Conservation (phyloP, 2,888 invertebrate species). For the Tyria jacobaeae region DNA sequence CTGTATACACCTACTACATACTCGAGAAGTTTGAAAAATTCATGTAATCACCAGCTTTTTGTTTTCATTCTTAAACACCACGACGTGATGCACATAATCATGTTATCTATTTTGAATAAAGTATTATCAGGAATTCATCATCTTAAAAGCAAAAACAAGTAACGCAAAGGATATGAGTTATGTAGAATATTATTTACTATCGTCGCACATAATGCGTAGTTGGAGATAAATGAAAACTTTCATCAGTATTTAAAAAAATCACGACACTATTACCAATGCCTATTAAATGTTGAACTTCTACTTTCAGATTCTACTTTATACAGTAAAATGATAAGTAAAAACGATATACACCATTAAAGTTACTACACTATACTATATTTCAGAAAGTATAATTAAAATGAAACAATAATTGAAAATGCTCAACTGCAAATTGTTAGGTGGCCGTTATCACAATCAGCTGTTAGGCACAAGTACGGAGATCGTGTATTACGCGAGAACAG, state of each 20-base stretch:
- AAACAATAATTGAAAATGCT: constrained; percentile 23
- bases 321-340: neutral
- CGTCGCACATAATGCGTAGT: constrained; percentile 8
- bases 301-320: neutral
- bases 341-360: too few species aligned
- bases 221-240: neutral
- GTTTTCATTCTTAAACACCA: neutral
- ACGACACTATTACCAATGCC: neutral
- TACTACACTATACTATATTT: neutral
- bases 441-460: constrained; percentile 42
- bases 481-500: constrained; percentile 27
- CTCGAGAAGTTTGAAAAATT: neutral
- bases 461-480: constrained; percentile 31
- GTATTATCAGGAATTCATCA: constrained; percentile 31
- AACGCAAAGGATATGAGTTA: neutral
- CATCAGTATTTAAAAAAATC: neutral
- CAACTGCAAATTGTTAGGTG: constrained; percentile 27
- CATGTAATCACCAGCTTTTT: constrained; percentile 1
- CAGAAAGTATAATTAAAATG: constrained; percentile 2
- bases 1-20: constrained; percentile 9
- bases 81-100: constrained; percentile 22
- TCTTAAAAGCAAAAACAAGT: constrained; percentile 7
- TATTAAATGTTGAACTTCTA: too few species aligned
- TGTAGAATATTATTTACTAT: too few species aligned
- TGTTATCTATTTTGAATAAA: neutral